Base-by-base conservation (phyloP, 2,113 vertebrate species). In the Dicaeum eximium region DNA sequence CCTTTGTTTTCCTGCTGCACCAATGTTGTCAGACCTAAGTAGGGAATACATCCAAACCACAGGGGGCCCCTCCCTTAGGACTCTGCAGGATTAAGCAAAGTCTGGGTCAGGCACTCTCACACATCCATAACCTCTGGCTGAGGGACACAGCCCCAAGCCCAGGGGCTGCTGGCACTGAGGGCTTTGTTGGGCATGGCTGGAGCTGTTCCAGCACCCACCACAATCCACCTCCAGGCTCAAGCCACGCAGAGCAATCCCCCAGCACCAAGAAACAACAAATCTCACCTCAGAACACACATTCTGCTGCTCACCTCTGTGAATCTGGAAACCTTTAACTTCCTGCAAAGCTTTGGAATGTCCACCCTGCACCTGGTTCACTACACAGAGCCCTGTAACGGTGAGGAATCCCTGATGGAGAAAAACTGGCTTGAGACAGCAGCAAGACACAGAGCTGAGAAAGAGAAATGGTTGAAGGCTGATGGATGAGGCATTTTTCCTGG, bases 121-220 rank as follows among this genome's bases (percentile, higher is more conserved):
- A 31, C 6, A 35, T 33, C 22, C 35, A 13, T 8, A 6, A 56
- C 1, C 16, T 71, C 35, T 27, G 47, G 18, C 40, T 35, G 37
- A 79, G 45, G 19, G 16, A 23, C 38, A 69, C 14, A 86, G 44
- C 10, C 23, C 44, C 12, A 28, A 25, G 30, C 8, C 22, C 42
- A 2, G 0, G 2, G n/a, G 37, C 3, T 58, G 54, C 38, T 82
- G n/a, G 15, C 28, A 28, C 8, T 2, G 4, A 11, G 15, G 74
- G 71, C 18, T 65, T 38, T 74, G 54, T 3, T 33, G 77, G 38
- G 16, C 40, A 33, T 0, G 1, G 21, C 21, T 54, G 66, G 23
- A 64, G 33, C 42, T 47, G 7, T 18, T 27, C n/a, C 75, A 72
- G 75, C 44, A 62, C 6, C 38, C 48, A 74, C 28, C 53, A 44